phyloP scores from a whole-genome alignment of 2,888 invertebrate genomes.

The Philaethria dido region DNA sequence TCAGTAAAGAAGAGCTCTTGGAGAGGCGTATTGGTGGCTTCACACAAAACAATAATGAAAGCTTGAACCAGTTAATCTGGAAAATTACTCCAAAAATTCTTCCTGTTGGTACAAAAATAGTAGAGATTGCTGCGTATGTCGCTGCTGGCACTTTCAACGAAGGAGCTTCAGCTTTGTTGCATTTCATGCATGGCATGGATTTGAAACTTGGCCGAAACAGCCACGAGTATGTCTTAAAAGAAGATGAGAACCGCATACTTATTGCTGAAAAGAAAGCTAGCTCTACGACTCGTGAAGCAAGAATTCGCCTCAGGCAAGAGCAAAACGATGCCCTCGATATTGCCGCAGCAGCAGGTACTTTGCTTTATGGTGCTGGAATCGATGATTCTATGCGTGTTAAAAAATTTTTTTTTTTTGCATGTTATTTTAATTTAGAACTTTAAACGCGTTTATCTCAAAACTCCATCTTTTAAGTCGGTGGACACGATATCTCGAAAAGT shows the following conservation, averaged over 20 bases:
- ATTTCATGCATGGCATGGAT: conserved; percentile 39
- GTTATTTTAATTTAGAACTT: conserved; percentile 13
- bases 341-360: conserved; percentile 7
- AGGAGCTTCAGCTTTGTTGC: conserved; percentile 44
- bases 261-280: conserved; percentile 2
- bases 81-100: conserved; percentile 39
- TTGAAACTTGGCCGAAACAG: conserved; percentile 33
- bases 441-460: conserved; percentile 19
- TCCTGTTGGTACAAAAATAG: conserved; percentile 37
- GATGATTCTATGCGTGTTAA: conserved; percentile 9
- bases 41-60: conserved; percentile 55
- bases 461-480: conserved; percentile 14
- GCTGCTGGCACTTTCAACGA: conserved; percentile 50
- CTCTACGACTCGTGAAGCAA: neutral
- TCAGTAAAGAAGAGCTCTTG: conserved; percentile 50
- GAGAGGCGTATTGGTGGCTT: conserved; percentile 53
- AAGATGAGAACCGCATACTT: conserved; percentile 8
- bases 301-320: conserved; percentile 1
- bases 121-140: conserved; percentile 34
- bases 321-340: conserved; percentile 11
- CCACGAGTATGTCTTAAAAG: too few species aligned
- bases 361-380: conserved; percentile 2
- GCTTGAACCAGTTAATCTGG: conserved; percentile 53
- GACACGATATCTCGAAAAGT: conserved; percentile 4
- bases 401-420: neutral